Evolutionary conservation across 2,113 vertebrate species (phyloP), one percentile per base, ranked within the genome.

Genomic region (Nerophis lumbriciformis): DNA sequence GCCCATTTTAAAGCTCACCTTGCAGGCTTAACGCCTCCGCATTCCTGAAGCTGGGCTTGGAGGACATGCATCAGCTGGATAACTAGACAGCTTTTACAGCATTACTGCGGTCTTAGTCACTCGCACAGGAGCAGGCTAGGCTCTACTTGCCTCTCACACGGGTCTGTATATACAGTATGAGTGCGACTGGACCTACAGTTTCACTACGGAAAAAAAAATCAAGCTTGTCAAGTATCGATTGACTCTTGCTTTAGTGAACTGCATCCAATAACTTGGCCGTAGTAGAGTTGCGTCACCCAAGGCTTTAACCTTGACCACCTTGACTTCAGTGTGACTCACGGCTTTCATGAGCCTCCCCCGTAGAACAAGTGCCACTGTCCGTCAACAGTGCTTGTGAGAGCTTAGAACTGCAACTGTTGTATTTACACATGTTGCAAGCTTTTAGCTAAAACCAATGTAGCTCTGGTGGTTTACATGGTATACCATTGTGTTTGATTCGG

Each of bases 101-200:
- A 85, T 83, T 81, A 71, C 78, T 81, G 70, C 3, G 11, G 70
- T 73, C 72, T 87, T 85, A 84, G 70, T 85, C 80, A 82, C 64
- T 58, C 56, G 55, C 72, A 61, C 61, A 69, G 53, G 62, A 76
- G 73, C 74, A 78, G 75, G 65, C 68, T 69, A 28, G 70, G 80
- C 79, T 51, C 63, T 61, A 61, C 71, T 76, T 73, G 65, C 54
- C 79, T 82, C 53, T 47, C 16, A 47, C 42, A 69, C 56, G 60
- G 75, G 45, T 19, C 12, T 0, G 39, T 56, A 55, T 75, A 68
- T 71, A 80, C 68, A 11, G 51, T n/a, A 8, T 51, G 6, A 45
- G 42, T 9, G 10, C 5, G 10, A 12, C 42, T 45, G 42, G 10
- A 45, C 42, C 42, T 10, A 11, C 42, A 11, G 2, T 44, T 44